A percentile compares a stretch with the other conserved stretches of the same genome.
phyloP scores from a whole-genome alignment of 2,888 invertebrate genomes.

The Sarcophaga variegata region DNA sequence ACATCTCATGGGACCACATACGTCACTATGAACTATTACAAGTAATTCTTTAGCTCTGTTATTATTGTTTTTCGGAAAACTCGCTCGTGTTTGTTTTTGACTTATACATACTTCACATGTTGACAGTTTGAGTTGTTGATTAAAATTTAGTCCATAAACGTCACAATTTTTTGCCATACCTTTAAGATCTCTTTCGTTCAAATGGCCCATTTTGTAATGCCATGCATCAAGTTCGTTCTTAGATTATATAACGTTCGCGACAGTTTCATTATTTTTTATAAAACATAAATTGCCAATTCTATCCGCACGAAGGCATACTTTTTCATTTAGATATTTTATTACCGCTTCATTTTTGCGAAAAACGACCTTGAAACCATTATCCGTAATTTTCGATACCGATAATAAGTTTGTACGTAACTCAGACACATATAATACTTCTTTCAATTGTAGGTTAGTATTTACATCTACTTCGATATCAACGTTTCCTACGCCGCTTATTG shows the following conservation, averaged over 20 bases:
- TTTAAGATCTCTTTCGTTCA: constrained; percentile 55
- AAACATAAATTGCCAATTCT: constrained; percentile 60
- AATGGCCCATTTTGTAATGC: constrained; percentile 54
- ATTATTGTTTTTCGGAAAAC: constrained; percentile 44
- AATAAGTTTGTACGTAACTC: no score
- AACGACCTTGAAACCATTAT: constrained; percentile 61
- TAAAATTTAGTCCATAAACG: constrained; percentile 53
- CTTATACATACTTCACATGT: constrained; percentile 57
- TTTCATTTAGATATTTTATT: constrained; percentile 37
- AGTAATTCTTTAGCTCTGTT: constrained; percentile 44
- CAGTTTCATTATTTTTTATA: constrained; percentile 38
- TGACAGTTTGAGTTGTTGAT: constrained; percentile 50
- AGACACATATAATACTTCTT: constrained; percentile 47
- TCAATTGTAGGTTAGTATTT: constrained; percentile 44
- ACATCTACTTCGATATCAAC: constrained; percentile 37
- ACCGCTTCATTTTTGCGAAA: constrained; percentile 51
- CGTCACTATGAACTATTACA: constrained; percentile 61
- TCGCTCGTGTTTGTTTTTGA: constrained; percentile 57
- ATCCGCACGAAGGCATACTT: constrained; percentile 40
- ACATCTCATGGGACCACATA: constrained; percentile 63
- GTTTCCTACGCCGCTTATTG: constrained; percentile 59
- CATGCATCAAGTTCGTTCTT: constrained; percentile 52
- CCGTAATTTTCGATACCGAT: not conserved
- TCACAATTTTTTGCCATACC: constrained; percentile 39
- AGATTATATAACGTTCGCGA: constrained; percentile 24